Evolutionary conservation across 2,888 invertebrate genomes (phyloP).

Genomic region (Zygogramma bicolorata): DNA sequence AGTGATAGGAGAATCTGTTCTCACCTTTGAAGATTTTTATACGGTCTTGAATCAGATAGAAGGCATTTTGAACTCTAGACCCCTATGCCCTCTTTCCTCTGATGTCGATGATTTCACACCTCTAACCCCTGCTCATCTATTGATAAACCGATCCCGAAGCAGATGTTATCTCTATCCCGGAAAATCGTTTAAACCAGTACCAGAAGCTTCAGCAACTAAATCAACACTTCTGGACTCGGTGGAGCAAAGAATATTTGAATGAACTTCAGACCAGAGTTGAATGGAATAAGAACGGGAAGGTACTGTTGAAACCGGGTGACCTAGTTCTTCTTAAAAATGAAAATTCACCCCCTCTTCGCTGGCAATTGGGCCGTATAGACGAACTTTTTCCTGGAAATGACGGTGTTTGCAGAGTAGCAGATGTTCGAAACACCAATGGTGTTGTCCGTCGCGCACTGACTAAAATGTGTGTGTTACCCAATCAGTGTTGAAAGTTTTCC

Average conservation of each 20-base stretch:
- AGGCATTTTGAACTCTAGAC: constrained; percentile 44
- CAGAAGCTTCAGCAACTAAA: constrained; percentile 21
- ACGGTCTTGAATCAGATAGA: constrained; percentile 43
- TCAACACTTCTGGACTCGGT: too few species aligned
- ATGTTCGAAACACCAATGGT: constrained; percentile 25
- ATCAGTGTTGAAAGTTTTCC: constrained; percentile 3
- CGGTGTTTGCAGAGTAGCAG: constrained; percentile 32
- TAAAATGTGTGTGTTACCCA: constrained; percentile 34
- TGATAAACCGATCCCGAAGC: constrained; percentile 36
- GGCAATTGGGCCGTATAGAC: constrained; percentile 36
- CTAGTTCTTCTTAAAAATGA: constrained; percentile 41
- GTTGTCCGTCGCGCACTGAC: constrained; percentile 21
- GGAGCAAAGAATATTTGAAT: constrained; percentile 37
- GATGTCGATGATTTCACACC: constrained; percentile 33
- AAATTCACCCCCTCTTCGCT: constrained; percentile 32
- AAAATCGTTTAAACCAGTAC: constrained; percentile 17
- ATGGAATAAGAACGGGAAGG: constrained; percentile 23
- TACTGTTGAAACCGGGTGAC: constrained; percentile 20
- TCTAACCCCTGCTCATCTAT: too few species aligned
- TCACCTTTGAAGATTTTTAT: constrained; percentile 37
- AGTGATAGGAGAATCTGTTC: constrained; percentile 24
- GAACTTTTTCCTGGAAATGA: constrained; percentile 41
- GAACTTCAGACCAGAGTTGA: constrained; percentile 39
- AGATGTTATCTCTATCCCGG: constrained; percentile 8
- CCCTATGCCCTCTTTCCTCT: constrained; percentile 34